Evolutionary conservation across 2,888 invertebrate genomes (phyloP).

Genomic region (Mycalesis mineus): DNA sequence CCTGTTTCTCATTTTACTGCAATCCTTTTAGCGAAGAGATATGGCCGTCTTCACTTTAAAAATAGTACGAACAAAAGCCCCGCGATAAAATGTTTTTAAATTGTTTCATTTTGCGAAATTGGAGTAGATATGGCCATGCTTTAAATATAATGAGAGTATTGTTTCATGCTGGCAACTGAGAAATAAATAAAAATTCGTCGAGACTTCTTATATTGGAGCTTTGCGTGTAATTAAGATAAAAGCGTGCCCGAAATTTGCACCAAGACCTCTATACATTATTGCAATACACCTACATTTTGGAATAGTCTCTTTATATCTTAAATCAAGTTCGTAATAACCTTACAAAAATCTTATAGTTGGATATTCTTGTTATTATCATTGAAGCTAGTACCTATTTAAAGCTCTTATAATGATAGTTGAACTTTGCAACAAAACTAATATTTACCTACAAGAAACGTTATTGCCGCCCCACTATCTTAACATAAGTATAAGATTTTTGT

Average conservation of each 20-base stretch:
- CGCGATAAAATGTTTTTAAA: conserved; percentile 50
- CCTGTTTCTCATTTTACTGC: conserved; percentile 50
- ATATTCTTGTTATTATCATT: no score
- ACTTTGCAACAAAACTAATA: no score
- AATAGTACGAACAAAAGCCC: conserved; percentile 52
- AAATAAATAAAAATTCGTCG: conserved; percentile 27
- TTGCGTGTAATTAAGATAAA: conserved; percentile 22
- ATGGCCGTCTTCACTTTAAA: conserved; percentile 45
- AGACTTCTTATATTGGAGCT: conserved; percentile 19
- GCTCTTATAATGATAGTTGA: no score
- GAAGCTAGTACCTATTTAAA: no score
- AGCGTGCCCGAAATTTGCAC: conserved; percentile 15
- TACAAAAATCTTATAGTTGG: no score
- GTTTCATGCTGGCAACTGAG: conserved; percentile 30
- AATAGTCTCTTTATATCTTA: no score
- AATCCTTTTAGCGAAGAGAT: conserved; percentile 60
- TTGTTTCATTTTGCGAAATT: conserved; percentile 43
- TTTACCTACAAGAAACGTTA: no score
- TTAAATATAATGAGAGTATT: conserved; percentile 34
- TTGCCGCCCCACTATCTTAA: no score
- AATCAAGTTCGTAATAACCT: no score
- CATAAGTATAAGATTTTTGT: no score
- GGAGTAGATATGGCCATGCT: conserved; percentile 29
- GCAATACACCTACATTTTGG: neutral
- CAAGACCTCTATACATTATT: neutral